Evolutionary conservation across 2,113 vertebrate species (phyloP).

Genomic region (Lamprologus speciosus): DNA sequence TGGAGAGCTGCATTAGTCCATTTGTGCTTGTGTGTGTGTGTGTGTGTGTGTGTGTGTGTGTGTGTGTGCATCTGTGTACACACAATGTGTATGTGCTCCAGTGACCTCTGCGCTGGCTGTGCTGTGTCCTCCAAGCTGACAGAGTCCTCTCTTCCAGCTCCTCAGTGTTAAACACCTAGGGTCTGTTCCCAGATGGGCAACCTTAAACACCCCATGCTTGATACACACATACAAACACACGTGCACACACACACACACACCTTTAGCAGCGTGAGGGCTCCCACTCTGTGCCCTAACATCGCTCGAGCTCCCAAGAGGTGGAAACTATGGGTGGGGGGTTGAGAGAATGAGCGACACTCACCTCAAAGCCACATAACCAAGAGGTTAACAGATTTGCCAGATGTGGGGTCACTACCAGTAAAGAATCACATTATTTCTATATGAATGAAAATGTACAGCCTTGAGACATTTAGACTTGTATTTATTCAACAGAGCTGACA

Average conservation of each 20-base stretch:
- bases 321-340: slow-evolving; percentile 3
- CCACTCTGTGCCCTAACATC: slow-evolving; percentile 30
- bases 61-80: background rate
- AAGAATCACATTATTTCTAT: slow-evolving; percentile 58
- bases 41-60: background rate
- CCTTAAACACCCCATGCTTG: slow-evolving; percentile 56
- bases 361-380: slow-evolving; percentile 42
- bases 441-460: slow-evolving; percentile 57
- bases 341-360: slow-evolving; percentile 31
- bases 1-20: background rate
- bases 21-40: background rate
- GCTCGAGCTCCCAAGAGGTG: slow-evolving; percentile 38
- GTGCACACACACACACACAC: background rate
- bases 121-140: slow-evolving; percentile 59
- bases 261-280: background rate
- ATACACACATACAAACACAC: background rate
- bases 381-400: slow-evolving; percentile 61
- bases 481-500: slow-evolving; percentile 58
- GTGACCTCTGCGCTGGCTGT: slow-evolving; percentile 49
- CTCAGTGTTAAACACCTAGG: slow-evolving; percentile 62
- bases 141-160: slow-evolving; percentile 52
- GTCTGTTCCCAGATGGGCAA: slow-evolving; percentile 49
- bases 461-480: slow-evolving; percentile 59
- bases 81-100: background rate
- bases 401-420: slow-evolving; percentile 48